phyloP scores from a whole-genome alignment of 2,888 invertebrate genomes.

The Nomada ruficornis region DNA sequence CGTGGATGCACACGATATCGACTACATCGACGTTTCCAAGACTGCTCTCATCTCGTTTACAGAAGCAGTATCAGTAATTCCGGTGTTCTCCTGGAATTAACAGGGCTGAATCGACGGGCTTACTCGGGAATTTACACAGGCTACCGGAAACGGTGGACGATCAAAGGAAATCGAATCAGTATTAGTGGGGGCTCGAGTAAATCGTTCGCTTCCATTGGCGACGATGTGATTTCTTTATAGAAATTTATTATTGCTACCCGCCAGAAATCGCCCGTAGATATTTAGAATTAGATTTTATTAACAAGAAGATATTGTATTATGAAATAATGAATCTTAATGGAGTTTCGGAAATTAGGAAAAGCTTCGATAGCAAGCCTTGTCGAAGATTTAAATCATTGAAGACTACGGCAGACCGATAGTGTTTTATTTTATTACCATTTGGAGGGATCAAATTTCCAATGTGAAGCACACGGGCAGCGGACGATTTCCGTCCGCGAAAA shows the following conservation, averaged over 20 bases:
- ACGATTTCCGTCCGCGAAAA: slow-evolving; percentile 20
- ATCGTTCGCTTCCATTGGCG: slow-evolving; percentile 11
- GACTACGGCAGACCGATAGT: neutral
- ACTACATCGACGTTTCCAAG: slow-evolving; percentile 38
- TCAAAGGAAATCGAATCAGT: slow-evolving; percentile 60
- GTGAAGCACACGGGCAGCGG: slow-evolving; percentile 7
- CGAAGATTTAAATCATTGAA: no score
- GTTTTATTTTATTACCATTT: slow-evolving; percentile 11
- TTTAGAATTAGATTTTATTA: neutral
- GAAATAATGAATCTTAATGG: neutral
- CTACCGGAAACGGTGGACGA: slow-evolving; percentile 51
- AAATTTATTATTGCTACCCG: neutral
- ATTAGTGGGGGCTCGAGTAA: slow-evolving; percentile 32
- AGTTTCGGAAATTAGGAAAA: neutral
- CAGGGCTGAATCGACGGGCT: slow-evolving; percentile 32
- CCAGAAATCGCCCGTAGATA: neutral
- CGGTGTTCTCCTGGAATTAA: slow-evolving; percentile 57
- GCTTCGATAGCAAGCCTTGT: no score
- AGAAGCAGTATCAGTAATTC: slow-evolving; percentile 55
- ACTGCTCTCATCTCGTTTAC: slow-evolving; percentile 45
- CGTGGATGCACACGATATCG: slow-evolving; percentile 33
- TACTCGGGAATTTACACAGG: slow-evolving; percentile 51
- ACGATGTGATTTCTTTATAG: neutral
- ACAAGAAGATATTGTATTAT: neutral
- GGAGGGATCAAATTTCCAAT: slow-evolving; percentile 16